Conservation (phyloP, 2,113 vertebrate genomes). For the Cryptotis parvus region DNA sequence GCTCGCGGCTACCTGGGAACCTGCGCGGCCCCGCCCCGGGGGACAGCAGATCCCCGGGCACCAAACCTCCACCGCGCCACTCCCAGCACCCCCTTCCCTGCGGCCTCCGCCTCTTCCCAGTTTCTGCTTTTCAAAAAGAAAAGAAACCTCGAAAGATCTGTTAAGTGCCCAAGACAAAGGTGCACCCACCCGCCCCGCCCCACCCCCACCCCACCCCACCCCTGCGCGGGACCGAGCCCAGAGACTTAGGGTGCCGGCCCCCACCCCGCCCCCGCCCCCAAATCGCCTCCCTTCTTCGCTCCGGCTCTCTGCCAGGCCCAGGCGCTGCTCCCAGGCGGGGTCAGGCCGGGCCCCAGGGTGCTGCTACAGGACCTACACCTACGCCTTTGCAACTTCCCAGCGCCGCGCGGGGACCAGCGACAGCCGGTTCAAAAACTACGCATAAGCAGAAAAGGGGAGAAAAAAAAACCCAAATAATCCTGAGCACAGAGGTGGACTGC, state of each 20-base stretch:
- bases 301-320: not conserved
- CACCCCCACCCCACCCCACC: not conserved
- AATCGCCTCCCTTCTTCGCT: not conserved
- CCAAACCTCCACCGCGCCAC: not conserved
- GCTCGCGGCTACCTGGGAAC: slow-evolving; percentile 69
- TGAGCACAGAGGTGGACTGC: not conserved
- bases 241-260: not conserved
- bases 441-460: not conserved
- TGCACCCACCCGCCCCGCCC: not conserved
- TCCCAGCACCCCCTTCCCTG: slow-evolving; percentile 17
- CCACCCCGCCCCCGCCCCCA: not conserved
- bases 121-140: not conserved
- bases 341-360: slow-evolving; percentile 6
- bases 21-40: slow-evolving; percentile 69
- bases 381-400: slow-evolving; percentile 61
- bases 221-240: not conserved
- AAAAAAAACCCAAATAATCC: not conserved
- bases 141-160: not conserved
- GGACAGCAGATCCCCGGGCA: not conserved
- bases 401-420: not conserved
- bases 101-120: not conserved
- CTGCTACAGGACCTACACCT: slow-evolving; percentile 48
- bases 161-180: slow-evolving; percentile 45
- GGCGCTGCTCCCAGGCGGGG: not conserved
- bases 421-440: not conserved